Percentiles rank a stretch among this genome's conserved stretches.
Conservation (phyloP, 2,113 vertebrate genomes). For the Spea multiplicata region DNA sequence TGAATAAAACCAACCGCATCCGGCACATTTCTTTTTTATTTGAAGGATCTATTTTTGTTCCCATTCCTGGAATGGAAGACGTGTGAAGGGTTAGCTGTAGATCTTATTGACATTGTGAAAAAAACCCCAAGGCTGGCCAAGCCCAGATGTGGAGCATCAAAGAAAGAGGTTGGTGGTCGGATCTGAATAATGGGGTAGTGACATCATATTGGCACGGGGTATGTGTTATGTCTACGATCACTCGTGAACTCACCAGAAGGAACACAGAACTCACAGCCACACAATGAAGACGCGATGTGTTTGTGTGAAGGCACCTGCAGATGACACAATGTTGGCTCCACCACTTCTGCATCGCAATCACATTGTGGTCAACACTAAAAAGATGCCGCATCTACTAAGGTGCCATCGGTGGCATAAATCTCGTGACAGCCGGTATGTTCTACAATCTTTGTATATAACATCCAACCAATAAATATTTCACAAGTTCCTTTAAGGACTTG, state of each 20-base stretch:
- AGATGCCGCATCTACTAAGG: background rate
- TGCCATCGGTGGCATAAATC: background rate
- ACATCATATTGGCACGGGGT: background rate
- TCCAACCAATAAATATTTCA: background rate
- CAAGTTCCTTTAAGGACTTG: background rate
- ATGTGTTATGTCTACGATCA: background rate
- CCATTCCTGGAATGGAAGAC: too few species aligned
- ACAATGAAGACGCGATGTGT: background rate
- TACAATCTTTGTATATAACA: background rate
- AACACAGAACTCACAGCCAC: background rate
- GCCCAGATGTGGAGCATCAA: background rate
- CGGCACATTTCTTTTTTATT: too few species aligned
- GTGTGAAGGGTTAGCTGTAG: too few species aligned
- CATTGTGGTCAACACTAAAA: background rate
- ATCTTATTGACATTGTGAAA: too few species aligned
- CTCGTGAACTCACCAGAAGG: background rate
- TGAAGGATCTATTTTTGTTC: too few species aligned
- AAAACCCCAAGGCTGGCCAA: background rate
- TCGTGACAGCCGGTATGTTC: background rate
- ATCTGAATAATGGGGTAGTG: background rate
- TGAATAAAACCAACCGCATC: too few species aligned
- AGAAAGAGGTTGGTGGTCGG: background rate
- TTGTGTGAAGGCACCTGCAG: background rate
- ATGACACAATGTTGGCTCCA: background rate
- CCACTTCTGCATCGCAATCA: background rate